phyloP scores from a whole-genome alignment of 2,113 vertebrate species.

The Ammospiza caudacuta region DNA sequence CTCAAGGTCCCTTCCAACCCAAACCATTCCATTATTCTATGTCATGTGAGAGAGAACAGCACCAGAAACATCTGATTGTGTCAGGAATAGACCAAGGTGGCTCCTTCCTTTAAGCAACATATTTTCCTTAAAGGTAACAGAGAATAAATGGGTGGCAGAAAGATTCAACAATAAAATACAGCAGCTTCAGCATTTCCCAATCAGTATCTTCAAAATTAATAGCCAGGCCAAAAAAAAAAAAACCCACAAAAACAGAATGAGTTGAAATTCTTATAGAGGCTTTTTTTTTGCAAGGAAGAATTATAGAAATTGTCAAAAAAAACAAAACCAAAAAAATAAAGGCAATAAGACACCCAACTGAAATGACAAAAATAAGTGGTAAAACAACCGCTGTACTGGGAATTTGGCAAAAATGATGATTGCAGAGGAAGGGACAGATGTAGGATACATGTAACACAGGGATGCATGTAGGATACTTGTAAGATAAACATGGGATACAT shows the following conservation, averaged over 20 bases:
- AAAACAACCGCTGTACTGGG: neutral
- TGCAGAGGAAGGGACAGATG: neutral
- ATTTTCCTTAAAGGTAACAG: neutral
- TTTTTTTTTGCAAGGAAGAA: neutral
- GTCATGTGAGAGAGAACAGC: neutral
- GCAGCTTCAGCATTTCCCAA: neutral
- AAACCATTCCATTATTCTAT: neutral
- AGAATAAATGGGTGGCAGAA: neutral
- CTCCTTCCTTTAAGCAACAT: neutral
- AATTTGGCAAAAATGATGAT: neutral
- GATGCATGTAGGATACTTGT: neutral
- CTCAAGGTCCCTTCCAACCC: no score
- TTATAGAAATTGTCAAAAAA: neutral
- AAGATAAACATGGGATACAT: neutral
- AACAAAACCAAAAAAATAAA: neutral
- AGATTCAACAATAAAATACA: neutral
- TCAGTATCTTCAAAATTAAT: neutral
- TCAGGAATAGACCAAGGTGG: neutral
- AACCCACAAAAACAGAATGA: neutral
- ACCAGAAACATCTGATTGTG: neutral
- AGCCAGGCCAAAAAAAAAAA: neutral
- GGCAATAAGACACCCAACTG: neutral
- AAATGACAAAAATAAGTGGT: neutral
- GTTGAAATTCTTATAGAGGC: neutral
- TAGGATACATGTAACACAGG: rapidly evolving